A percentile compares a stretch with the other conserved stretches of the same genome.
These are phyloP conservation scores for Horisme vitalbata DNA, from an alignment of 2,888 invertebrate genomes.

Conservation along the genomic window DNA sequence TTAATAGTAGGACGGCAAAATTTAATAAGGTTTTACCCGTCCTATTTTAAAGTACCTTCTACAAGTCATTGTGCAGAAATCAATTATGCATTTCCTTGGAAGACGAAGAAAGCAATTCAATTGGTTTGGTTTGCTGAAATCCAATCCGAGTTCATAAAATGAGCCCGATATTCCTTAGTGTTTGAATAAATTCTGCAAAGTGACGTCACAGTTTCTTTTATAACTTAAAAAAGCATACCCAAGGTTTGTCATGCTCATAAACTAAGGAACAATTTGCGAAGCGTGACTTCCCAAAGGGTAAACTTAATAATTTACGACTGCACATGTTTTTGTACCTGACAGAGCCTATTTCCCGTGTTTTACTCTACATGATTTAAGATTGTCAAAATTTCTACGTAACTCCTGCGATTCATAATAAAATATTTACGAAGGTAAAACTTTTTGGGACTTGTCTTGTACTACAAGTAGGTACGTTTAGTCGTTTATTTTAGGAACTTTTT, in stretches of 20 bases:
- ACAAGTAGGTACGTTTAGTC: not conserved
- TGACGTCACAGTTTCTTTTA: conserved; percentile 8
- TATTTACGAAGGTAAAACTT: conserved; percentile 8
- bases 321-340: conserved; percentile 37
- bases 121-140: no score
- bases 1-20: no score
- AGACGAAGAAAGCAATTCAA: no score
- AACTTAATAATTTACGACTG: conserved; percentile 32
- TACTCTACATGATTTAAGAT: conserved; percentile 12
- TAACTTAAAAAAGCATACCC: conserved; percentile 1
- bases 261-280: conserved; percentile 27
- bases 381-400: conserved; percentile 15
- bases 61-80: no score
- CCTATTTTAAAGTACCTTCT: no score
- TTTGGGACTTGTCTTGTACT: conserved; percentile 4
- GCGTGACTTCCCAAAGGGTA: conserved; percentile 28
- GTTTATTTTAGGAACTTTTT: conserved; percentile 2
- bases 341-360: conserved; percentile 33
- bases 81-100: no score
- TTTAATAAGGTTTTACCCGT: no score
- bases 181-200: not conserved
- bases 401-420: conserved; percentile 13
- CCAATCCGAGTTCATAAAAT: no score
- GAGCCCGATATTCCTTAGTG: not conserved
- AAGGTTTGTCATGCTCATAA: conserved; percentile 14